phyloP scores from a whole-genome alignment of 2,113 vertebrate species.

The Sardina pilchardus region DNA sequence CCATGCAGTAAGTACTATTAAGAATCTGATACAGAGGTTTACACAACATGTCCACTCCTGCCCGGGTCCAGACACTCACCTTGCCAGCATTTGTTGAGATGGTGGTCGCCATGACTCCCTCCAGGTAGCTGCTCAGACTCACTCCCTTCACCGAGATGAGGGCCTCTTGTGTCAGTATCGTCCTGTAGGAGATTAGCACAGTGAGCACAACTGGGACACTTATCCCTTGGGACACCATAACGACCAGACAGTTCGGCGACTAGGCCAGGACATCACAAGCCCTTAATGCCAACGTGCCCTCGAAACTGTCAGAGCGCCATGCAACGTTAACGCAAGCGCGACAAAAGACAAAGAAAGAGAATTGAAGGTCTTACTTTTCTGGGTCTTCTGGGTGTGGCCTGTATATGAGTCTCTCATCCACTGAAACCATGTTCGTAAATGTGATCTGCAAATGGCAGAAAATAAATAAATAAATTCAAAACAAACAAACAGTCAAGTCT shows the following conservation, averaged over 20 bases:
- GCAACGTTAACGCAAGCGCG: background rate
- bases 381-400: constrained; percentile 90
- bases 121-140: constrained; percentile 94
- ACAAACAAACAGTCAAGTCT: background rate
- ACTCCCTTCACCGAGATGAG: constrained; percentile 95
- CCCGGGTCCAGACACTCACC: constrained; percentile 63
- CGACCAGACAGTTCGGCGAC: background rate
- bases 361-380: constrained; percentile 78
- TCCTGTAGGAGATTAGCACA: constrained; percentile 67
- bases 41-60: background rate
- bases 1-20: background rate
- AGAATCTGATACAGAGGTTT: background rate
- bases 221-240: background rate
- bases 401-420: constrained; percentile 91
- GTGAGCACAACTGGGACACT: background rate
- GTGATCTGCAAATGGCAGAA: constrained; percentile 78
- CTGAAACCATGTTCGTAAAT: constrained; percentile 94
- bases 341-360: background rate
- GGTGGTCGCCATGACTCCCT: constrained; percentile 90
- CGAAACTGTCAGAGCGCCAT: background rate
- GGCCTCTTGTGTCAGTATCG: constrained; percentile 92
- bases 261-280: background rate
- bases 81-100: constrained; percentile 94
- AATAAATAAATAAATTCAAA: background rate
- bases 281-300: background rate